These are phyloP conservation scores for Caradrina clavipalpis DNA, from an alignment of 2,888 invertebrate genomes.

Conservation along the genomic window DNA sequence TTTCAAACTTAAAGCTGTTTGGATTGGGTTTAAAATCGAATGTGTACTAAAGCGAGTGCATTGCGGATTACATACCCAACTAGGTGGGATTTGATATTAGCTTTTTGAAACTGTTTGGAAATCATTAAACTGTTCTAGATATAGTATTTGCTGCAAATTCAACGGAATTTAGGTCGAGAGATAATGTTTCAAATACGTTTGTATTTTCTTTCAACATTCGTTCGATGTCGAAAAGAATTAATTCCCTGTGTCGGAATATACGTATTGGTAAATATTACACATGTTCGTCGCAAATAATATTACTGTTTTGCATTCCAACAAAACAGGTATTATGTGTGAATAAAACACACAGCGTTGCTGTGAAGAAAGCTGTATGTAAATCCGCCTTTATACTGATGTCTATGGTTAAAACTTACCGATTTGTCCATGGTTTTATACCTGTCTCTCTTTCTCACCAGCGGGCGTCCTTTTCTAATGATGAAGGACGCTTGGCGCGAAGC, in stretches of 20 bases:
- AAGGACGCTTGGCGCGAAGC: too few relatives aligned
- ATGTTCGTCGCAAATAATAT: conserved; percentile 30
- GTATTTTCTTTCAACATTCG: conserved; percentile 2
- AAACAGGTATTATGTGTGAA: too few relatives aligned
- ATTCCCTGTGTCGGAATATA: neutral
- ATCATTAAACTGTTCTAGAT: conserved; percentile 50
- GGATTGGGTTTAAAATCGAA: conserved; percentile 41
- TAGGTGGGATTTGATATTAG: conserved; percentile 37
- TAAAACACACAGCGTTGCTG: too few relatives aligned
- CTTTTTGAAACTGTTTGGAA: conserved; percentile 55
- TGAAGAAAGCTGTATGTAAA: too few relatives aligned
- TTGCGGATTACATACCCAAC: conserved; percentile 44
- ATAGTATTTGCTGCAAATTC: conserved; percentile 35
- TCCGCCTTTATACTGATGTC: too few relatives aligned
- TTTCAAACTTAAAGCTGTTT: conserved; percentile 21
- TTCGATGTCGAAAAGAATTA: conserved; percentile 22
- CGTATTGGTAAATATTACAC: conserved; percentile 24
- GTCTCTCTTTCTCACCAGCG: too few relatives aligned
- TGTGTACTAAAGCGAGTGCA: conserved; percentile 43
- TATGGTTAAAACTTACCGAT: too few relatives aligned
- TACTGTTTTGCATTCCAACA: too few relatives aligned
- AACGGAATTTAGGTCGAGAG: conserved; percentile 28
- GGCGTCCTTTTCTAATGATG: too few relatives aligned
- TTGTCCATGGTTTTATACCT: too few relatives aligned
- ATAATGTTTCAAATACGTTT: conserved; percentile 18